A percentile compares a stretch with the other conserved stretches of the same genome.
These are phyloP conservation scores for Vultur gryphus DNA, from an alignment of 2,797 vertebrate species.

Conservation along the genomic window DNA sequence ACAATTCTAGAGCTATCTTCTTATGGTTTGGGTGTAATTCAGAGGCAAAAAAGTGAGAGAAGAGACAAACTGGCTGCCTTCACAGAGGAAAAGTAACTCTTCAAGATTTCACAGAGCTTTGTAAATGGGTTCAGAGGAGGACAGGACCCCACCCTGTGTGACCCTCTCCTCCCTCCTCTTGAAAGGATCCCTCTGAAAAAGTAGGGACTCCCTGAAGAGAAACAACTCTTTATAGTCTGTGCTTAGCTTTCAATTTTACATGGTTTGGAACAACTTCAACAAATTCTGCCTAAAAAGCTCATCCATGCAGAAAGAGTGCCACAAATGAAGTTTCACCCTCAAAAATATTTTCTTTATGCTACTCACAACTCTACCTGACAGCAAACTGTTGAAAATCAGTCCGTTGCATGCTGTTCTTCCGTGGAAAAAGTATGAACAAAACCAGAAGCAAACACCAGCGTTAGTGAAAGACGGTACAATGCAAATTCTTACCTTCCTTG, in stretches of 20 bases:
- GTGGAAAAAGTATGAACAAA: not conserved
- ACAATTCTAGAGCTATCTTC: not conserved
- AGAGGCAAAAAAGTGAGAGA: not conserved
- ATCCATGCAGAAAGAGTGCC: not conserved
- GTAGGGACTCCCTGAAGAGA: not conserved
- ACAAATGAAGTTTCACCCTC: not conserved
- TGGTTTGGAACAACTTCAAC: fast-evolving
- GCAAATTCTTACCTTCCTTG: not conserved
- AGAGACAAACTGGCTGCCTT: not conserved
- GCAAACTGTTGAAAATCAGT: not conserved
- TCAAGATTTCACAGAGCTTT: not conserved
- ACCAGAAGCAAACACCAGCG: not conserved
- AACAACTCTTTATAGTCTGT: not conserved
- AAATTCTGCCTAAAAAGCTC: not conserved
- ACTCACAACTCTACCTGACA: not conserved
- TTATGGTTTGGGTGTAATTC: not conserved
- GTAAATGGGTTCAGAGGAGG: not conserved
- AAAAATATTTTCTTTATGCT: not conserved
- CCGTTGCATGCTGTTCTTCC: not conserved
- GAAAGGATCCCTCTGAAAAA: not conserved
- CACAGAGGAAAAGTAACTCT: not conserved
- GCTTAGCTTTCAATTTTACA: not conserved
- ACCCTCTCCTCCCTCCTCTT: not conserved
- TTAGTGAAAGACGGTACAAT: fast-evolving
- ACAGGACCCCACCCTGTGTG: not conserved